These are phyloP conservation scores for Drosophila colorata DNA, from an alignment of 2,888 invertebrate genomes.

Conservation along the genomic window DNA sequence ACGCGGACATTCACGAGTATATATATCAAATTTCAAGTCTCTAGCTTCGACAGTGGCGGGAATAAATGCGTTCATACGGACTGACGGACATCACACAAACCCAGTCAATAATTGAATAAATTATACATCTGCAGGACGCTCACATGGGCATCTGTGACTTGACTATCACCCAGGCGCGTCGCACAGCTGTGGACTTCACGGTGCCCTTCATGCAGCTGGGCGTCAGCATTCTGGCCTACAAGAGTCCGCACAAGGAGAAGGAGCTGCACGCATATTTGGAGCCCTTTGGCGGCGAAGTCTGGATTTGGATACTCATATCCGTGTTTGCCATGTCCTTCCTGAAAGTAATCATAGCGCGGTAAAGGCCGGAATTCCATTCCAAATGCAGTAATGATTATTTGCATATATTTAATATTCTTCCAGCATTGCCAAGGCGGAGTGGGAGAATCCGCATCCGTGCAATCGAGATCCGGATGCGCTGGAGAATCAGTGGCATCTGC, in stretches of 20 bases:
- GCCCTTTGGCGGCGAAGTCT: slow-evolving; percentile 94
- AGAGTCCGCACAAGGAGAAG: slow-evolving; percentile 89
- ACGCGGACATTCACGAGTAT: too few relatives aligned
- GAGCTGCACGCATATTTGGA: slow-evolving; percentile 94
- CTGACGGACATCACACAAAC: too few relatives aligned
- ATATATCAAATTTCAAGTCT: too few relatives aligned
- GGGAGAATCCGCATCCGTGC: slow-evolving; percentile 97
- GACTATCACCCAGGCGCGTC: slow-evolving; percentile 96
- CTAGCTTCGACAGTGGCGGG: too few relatives aligned
- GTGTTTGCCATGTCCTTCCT: slow-evolving; percentile 93
- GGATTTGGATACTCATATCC: slow-evolving; percentile 95
- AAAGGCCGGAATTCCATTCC: slow-evolving; percentile 30
- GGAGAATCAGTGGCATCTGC: slow-evolving; percentile 94
- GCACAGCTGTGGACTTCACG: slow-evolving; percentile 95
- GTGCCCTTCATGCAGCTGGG: slow-evolving; percentile 99
- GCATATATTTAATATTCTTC: background rate
- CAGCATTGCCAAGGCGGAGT: slow-evolving; percentile 94
- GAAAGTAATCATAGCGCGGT: slow-evolving; percentile 92
- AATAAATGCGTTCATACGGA: too few relatives aligned
- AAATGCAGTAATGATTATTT: too few relatives aligned
- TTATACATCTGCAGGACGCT: slow-evolving; percentile 89
- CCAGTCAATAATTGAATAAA: too few relatives aligned
- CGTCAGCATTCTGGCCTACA: slow-evolving; percentile 94
- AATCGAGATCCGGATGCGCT: slow-evolving; percentile 93
- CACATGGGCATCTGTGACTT: slow-evolving; percentile 98